A percentile compares a stretch with the other conserved stretches of the same genome.
Evolutionary conservation across 2,797 vertebrate species (phyloP).

Genomic region (Brachyalestes nurse): DNA sequence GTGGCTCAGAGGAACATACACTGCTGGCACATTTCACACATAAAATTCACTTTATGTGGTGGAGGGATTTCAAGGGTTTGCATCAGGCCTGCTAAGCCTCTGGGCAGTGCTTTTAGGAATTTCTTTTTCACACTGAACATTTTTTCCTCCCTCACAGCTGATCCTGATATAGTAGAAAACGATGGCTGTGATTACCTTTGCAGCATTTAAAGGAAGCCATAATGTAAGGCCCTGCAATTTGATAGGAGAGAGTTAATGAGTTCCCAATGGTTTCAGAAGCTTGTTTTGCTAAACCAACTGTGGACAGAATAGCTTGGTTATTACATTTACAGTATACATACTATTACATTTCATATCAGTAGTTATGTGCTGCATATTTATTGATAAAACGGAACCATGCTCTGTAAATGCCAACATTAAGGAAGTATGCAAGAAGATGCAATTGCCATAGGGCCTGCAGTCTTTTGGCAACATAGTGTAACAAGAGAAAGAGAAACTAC

Average conservation of each 20-base stretch:
- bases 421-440: constrained; percentile 12
- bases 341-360: not conserved
- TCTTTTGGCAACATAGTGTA: constrained; percentile 24
- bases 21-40: not conserved
- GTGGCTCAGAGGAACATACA: not conserved
- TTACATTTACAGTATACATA: no score
- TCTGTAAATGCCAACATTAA: not conserved
- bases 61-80: constrained; percentile 61
- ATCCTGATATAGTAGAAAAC: constrained; percentile 5
- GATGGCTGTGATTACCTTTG: not conserved
- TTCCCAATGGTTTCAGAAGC: not conserved
- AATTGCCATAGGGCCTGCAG: not conserved
- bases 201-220: not conserved
- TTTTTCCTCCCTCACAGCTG: constrained; percentile 26
- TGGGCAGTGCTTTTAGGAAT: constrained; percentile 55
- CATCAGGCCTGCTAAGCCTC: constrained; percentile 70
- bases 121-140: constrained; percentile 58
- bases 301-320: no score
- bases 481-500: no score
- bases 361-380: not conserved
- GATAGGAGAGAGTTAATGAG: not conserved
- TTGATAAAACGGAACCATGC: not conserved
- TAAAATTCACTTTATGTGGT: constrained; percentile 5
- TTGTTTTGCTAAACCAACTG: not conserved
- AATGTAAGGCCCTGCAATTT: not conserved